Evolutionary conservation across 2,888 invertebrate species (phyloP).

Genomic region (Argyresthia goedartella): DNA sequence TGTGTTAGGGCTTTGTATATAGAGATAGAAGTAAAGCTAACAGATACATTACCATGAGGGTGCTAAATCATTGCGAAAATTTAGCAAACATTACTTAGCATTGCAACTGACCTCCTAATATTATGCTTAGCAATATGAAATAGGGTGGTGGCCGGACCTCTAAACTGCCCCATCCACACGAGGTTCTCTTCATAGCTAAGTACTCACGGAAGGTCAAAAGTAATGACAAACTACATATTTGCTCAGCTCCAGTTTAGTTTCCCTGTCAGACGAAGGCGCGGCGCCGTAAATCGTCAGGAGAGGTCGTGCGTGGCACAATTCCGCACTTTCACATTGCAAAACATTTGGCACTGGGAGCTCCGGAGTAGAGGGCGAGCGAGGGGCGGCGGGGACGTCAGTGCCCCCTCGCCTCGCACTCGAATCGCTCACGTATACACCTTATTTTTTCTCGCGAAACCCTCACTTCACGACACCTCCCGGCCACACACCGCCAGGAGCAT

Average conservation of each 20-base stretch:
- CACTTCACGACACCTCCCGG: constrained; percentile 28
- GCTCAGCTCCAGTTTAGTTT: constrained; percentile 25
- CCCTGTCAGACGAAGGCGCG: constrained; percentile 21
- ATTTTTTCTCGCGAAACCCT: constrained; percentile 31
- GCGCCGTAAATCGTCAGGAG: constrained; percentile 42
- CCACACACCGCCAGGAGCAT: neutral
- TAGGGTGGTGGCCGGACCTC: neutral
- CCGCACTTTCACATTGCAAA: constrained; percentile 70
- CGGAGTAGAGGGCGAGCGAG: constrained; percentile 44
- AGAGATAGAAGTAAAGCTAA: no score
- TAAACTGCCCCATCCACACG: constrained; percentile 15
- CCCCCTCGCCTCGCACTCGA: constrained; percentile 48
- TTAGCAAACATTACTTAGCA: constrained; percentile 27
- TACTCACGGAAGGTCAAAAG: constrained; percentile 43
- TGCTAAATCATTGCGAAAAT: constrained; percentile 24
- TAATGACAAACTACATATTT: constrained; percentile 38
- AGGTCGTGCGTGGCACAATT: constrained; percentile 67
- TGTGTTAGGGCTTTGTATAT: no score
- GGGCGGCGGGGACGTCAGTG: constrained; percentile 64
- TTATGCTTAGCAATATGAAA: neutral
- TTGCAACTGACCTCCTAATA: constrained; percentile 8
- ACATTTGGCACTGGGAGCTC: constrained; percentile 62
- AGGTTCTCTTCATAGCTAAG: constrained; percentile 28
- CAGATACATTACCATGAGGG: constrained; percentile 14
- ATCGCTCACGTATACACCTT: constrained; percentile 54